Evolutionary conservation across 2,797 vertebrate species (phyloP), one percentile per base, ranked within the genome.

Genomic region (Gobio occitaniae): DNA sequence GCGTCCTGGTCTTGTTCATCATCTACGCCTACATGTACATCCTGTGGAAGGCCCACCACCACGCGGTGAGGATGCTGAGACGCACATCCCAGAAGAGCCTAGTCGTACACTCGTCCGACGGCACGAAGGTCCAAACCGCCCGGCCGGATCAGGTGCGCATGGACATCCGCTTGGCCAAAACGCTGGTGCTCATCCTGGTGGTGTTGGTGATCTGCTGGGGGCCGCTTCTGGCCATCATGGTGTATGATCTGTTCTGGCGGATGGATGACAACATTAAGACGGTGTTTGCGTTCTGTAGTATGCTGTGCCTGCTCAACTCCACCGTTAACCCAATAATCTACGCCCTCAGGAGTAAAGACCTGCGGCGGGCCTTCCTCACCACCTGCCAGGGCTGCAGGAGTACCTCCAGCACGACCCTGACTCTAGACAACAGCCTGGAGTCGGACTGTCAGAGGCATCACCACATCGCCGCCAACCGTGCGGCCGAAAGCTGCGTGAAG

Each of bases 11-110:
- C 91, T 93, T 99, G 88, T 99, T 99, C 92, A 99, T 99, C 76
- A 96, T 99, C 90, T 99, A 99, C 70, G 98, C 98, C 2, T 99
- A 99, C 94, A 97, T 99, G 93, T 99, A 98, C 92, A 99, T 99
- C 90, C 95, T 99, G 89, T 99, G 98, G 98, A 99, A 98, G 92
- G 98, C 98, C 0, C 98, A 99, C 92, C 96, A 96, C 93, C 98
- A 99, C 0, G 97, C 98, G 0, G 97, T 99, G 69, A 96, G 98
- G 85, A 99, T 99, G 98, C 91, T 99, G 84, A 97, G 98, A 90
- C 97, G 98, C 11, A 95, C 97, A 87, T 98, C 98, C 0, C 98
- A 99, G 94, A 99, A 99, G 90, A 99, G 98, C 93, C 96, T 99
- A 9, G 98, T 99, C 63, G 95, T 99, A 71, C 98, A 99, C 91